phyloP scores from a whole-genome alignment of 2,888 invertebrate species.

The Cephonodes hylas region DNA sequence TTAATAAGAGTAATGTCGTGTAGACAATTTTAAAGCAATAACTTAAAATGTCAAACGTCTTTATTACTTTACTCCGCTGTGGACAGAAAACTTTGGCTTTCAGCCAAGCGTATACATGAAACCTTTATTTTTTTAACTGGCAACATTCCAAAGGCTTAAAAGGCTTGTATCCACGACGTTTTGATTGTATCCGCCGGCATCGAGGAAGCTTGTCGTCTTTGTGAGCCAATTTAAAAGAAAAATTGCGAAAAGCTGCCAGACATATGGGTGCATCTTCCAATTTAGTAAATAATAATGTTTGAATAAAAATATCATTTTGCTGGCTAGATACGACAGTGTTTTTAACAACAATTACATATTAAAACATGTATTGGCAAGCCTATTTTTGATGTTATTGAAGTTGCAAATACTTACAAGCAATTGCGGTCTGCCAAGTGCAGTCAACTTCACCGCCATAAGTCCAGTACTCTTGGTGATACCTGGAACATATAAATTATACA shows the following conservation, averaged over 20 bases:
- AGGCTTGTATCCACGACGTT: neutral
- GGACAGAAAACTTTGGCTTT: neutral
- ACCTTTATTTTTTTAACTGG: neutral
- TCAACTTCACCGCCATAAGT: conserved; percentile 97
- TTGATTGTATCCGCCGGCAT: neutral
- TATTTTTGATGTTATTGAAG: no score
- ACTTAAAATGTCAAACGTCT: no score
- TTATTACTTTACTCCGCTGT: neutral
- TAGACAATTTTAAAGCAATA: no score
- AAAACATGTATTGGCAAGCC: no score
- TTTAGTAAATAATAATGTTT: no score
- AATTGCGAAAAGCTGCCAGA: no score
- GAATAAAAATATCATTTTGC: no score
- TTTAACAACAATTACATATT: no score
- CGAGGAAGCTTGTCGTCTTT: neutral
- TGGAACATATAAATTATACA: conserved; percentile 50
- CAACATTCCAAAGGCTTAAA: neutral
- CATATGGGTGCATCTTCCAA: no score
- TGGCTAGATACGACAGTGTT: no score
- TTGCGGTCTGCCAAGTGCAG: conserved; percentile 98
- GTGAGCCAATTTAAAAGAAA: neutral
- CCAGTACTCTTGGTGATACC: conserved; percentile 96
- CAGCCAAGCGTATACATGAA: neutral
- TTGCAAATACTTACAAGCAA: conserved; percentile 89
- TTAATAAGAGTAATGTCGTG: no score